Conservation (phyloP, 2,888 invertebrate genomes). For the Archips xylosteana region DNA sequence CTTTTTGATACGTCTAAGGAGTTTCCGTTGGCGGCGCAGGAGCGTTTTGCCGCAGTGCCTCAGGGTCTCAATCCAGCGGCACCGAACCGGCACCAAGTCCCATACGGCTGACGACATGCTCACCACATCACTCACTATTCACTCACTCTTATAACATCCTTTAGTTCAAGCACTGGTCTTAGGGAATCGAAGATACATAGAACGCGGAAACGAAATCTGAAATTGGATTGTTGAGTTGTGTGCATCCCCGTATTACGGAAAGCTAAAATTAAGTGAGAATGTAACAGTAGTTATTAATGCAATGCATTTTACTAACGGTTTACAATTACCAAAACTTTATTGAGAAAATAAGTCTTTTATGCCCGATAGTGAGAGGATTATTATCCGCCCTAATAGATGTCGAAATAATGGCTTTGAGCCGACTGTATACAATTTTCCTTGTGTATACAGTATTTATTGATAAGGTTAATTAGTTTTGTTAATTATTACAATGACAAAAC, state of each 20-base stretch:
- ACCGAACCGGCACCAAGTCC: conserved; percentile 76
- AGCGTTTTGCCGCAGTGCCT: conserved; percentile 80
- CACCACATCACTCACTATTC: conserved; percentile 60
- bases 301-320: too few species aligned
- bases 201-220: background rate
- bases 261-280: background rate
- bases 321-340: too few species aligned
- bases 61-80: conserved; percentile 79
- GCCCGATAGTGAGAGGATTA: background rate
- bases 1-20: conserved; percentile 80
- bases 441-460: too few species aligned
- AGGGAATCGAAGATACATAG: background rate
- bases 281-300: background rate
- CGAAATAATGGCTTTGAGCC: background rate
- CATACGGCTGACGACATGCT: conserved; percentile 49
- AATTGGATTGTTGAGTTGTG: conserved; percentile 4
- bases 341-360: too few species aligned
- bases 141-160: conserved; percentile 48
- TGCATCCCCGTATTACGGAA: background rate
- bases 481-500: background rate
- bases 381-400: too few species aligned
- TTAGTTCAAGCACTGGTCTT: background rate
- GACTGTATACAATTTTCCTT: background rate
- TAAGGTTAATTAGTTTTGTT: background rate
- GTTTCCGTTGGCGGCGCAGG: conserved; percentile 74